phyloP scores from a whole-genome alignment of 2,113 vertebrate species.

The Hiodon tergisus region DNA sequence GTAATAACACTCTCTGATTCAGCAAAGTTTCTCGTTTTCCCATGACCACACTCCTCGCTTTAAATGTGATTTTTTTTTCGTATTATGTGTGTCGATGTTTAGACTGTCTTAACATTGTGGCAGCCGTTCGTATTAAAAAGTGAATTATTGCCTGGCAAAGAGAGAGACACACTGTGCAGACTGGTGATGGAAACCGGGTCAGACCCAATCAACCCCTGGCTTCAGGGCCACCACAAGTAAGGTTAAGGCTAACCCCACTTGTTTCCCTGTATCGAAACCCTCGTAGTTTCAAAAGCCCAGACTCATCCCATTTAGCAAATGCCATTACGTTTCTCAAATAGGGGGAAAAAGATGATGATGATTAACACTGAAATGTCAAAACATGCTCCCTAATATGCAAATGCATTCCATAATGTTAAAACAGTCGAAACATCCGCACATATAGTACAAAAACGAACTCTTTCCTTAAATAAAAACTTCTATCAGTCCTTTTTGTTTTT shows the following conservation, averaged over 20 bases:
- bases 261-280: neutral
- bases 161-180: neutral
- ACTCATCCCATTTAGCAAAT: neutral
- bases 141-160: no score
- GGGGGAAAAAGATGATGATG: neutral
- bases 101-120: no score
- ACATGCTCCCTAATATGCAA: no score
- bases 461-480: neutral
- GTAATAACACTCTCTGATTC: neutral
- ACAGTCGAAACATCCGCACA: neutral
- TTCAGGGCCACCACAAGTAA: neutral
- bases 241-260: neutral
- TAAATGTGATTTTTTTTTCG: neutral
- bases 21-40: neutral
- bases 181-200: neutral
- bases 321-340: neutral
- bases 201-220: constrained; percentile 9
- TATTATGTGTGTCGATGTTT: no score
- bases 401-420: no score
- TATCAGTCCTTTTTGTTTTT: neutral
- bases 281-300: neutral
- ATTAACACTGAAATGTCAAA: neutral
- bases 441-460: no score
- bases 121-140: no score
- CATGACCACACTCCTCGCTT: neutral